Evolutionary conservation across 2,113 vertebrate genomes (phyloP).

Genomic region (Peromyscus leucopus): DNA sequence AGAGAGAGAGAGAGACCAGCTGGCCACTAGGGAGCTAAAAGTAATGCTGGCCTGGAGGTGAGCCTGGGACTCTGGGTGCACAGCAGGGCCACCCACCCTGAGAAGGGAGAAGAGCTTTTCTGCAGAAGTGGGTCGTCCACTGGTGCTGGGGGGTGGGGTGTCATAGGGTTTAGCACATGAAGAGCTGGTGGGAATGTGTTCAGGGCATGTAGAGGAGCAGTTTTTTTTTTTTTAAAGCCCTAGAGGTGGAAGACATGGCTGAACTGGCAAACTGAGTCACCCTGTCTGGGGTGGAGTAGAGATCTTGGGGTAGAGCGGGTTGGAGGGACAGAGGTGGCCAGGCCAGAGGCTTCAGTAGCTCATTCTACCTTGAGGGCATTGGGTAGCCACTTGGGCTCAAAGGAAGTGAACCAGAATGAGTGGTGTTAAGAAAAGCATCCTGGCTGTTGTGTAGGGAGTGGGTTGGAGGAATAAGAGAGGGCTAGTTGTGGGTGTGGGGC

Average conservation of each 20-base stretch:
- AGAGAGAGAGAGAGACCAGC: background rate
- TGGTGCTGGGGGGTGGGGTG: background rate
- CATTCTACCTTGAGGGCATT: background rate
- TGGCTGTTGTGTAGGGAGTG: background rate
- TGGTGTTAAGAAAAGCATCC: background rate
- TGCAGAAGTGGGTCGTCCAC: background rate
- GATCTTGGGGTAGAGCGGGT: too few relatives aligned
- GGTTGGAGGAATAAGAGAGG: background rate
- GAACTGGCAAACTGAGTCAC: background rate
- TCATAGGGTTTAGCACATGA: background rate
- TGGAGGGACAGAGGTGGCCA: background rate
- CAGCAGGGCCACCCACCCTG: background rate
- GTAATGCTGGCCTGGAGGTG: accelerated
- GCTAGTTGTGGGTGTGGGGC: too few relatives aligned
- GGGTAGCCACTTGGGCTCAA: background rate
- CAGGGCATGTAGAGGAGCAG: background rate
- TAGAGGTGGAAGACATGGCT: background rate
- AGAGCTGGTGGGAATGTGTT: background rate
- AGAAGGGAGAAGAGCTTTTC: background rate
- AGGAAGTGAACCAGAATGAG: too few relatives aligned
- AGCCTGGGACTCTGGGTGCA: background rate
- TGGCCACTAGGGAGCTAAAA: background rate
- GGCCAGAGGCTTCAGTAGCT: background rate
- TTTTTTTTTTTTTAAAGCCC: background rate
- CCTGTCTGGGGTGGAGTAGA: background rate